Conservation (phyloP, 92 coral and sea anemone genomes). For the Plumapathes pennacea region DNA sequence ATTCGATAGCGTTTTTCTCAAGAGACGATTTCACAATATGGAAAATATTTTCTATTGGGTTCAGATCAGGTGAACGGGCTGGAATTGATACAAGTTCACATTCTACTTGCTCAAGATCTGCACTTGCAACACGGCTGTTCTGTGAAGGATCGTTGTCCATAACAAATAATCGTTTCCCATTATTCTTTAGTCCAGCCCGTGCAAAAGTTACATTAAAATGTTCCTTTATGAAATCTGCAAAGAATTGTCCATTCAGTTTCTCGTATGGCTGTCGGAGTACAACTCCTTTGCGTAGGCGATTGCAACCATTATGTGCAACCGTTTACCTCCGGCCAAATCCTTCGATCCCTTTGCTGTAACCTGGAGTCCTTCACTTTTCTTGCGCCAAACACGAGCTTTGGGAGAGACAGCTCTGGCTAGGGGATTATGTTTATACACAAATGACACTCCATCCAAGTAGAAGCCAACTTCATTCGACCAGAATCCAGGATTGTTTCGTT, state of each 20-base stretch:
- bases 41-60: conserved; percentile 35
- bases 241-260: conserved; percentile 30
- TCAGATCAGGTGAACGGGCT: conserved; percentile 27
- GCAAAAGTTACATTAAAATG: conserved; percentile 34
- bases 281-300: conserved; percentile 36
- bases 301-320: conserved; percentile 38
- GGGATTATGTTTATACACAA: conserved; percentile 31
- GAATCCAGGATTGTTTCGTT: conserved; percentile 1
- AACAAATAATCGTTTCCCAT: conserved; percentile 35
- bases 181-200: conserved; percentile 41
- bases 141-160: conserved; percentile 54
- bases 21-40: conserved; percentile 32
- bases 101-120: conserved; percentile 39
- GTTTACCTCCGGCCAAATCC: conserved; percentile 37
- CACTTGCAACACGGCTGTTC: conserved; percentile 11
- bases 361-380: conserved; percentile 30
- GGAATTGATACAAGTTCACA: conserved; percentile 28
- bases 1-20: conserved; percentile 19
- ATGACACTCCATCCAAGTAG: conserved; percentile 46
- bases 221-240: conserved; percentile 26
- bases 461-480: conserved; percentile 32
- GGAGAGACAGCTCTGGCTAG: conserved; percentile 16
- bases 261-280: conserved; percentile 38
- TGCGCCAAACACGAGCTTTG: conserved; percentile 37
- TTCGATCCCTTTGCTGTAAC: conserved; percentile 51